These are phyloP conservation scores for Alectoris magna DNA, from an alignment of 2,797 vertebrate genomes.

Conservation along the genomic window DNA sequence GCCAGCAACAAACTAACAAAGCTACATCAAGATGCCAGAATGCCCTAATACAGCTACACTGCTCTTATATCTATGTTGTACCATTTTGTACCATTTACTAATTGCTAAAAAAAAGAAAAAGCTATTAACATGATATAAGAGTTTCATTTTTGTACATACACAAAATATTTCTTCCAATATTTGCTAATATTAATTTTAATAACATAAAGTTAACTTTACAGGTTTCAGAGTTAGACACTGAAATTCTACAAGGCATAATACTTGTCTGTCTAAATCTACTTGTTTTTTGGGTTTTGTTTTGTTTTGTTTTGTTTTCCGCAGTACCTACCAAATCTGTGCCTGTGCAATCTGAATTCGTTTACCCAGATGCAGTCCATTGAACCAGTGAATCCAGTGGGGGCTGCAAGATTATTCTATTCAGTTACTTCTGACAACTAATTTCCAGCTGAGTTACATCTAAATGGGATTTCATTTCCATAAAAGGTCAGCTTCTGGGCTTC, in stretches of 20 bases:
- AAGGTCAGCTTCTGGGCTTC: neutral
- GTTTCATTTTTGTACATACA: neutral
- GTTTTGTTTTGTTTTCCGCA: neutral
- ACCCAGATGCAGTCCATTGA: neutral
- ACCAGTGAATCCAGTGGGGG: neutral
- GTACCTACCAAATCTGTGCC: neutral
- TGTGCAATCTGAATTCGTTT: neutral
- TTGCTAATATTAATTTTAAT: neutral
- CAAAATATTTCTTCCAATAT: neutral
- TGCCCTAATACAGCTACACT: accelerated
- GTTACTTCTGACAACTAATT: neutral
- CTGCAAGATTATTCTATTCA: neutral
- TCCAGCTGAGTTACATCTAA: neutral
- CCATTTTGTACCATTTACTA: no score
- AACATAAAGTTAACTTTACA: neutral
- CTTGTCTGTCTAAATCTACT: accelerated
- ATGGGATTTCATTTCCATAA: neutral
- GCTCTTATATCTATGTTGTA: neutral
- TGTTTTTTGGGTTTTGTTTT: neutral
- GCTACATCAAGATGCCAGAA: neutral
- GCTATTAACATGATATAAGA: accelerated
- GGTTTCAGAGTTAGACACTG: neutral
- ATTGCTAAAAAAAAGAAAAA: conserved; percentile 4
- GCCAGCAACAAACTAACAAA: neutral
- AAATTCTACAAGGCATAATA: neutral